These are phyloP conservation scores for Scomber japonicus DNA, from an alignment of 2,113 vertebrate species.

Conservation along the genomic window DNA sequence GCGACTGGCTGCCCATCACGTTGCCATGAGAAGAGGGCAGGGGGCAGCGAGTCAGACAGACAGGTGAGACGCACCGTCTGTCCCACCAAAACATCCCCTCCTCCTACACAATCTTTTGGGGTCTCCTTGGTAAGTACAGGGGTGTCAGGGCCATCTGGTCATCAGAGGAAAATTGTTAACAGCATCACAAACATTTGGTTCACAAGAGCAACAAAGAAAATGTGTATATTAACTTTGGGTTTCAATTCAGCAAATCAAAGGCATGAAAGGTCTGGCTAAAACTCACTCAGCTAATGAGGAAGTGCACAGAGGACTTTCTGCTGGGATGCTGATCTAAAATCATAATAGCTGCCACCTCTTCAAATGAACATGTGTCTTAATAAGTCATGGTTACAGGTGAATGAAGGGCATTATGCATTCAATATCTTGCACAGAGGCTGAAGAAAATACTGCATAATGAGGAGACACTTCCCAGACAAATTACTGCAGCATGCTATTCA, in stretches of 20 bases:
- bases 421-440: neutral
- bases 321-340: conserved; percentile 2
- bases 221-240: neutral
- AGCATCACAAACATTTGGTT: conserved; percentile 23
- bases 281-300: conserved; percentile 26
- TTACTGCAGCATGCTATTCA: conserved; percentile 1
- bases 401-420: neutral
- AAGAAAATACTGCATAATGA: neutral
- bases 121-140: conserved; percentile 68
- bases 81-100: conserved; percentile 74
- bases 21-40: conserved; percentile 82
- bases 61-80: conserved; percentile 79
- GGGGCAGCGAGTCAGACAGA: conserved; percentile 76
- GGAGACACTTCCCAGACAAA: neutral
- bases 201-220: neutral
- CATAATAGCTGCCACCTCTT: neutral
- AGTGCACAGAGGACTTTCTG: neutral
- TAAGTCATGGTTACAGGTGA: neutral
- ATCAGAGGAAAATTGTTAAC: conserved; percentile 28
- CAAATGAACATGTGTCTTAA: neutral
- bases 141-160: conserved; percentile 82
- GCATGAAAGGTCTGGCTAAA: conserved; percentile 6
- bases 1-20: conserved; percentile 66
- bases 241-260: conserved; percentile 5
- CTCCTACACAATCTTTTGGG: conserved; percentile 76